Conservation (phyloP, 2,888 invertebrate genomes). For the Psococerastis gibbosa region DNA sequence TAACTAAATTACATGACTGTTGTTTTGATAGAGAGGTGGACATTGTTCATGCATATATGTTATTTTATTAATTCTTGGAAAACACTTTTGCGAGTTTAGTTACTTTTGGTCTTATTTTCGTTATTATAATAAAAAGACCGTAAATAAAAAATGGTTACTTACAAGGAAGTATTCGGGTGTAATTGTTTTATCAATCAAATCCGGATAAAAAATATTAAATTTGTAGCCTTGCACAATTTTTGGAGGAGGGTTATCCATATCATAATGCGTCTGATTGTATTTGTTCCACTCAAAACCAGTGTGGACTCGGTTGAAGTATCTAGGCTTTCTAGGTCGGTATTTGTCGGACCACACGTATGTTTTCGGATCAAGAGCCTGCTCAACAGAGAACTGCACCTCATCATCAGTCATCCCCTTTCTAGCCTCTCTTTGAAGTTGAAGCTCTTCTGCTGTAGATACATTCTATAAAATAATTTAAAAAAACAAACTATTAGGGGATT, state of each 20-base stretch:
- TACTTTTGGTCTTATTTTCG: no score
- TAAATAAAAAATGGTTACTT: conserved; percentile 22
- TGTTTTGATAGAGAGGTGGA: no score
- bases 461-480: conserved; percentile 26
- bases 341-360: conserved; percentile 95
- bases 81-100: no score
- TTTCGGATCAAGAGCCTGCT: conserved; percentile 67
- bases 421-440: conserved; percentile 57
- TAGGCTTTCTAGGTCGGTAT: conserved; percentile 89
- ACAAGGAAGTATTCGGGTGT: conserved; percentile 89
- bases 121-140: no score
- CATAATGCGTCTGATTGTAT: conserved; percentile 99
- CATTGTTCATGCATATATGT: no score
- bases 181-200: conserved; percentile 80
- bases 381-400: conserved; percentile 82
- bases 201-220: conserved; percentile 99
- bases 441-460: conserved; percentile 33
- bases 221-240: conserved; percentile 99
- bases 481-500: conserved; percentile 1
- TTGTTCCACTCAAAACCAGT: conserved; percentile 99
- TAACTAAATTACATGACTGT: no score
- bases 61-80: no score
- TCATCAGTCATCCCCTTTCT: conserved; percentile 67
- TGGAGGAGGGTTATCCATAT: conserved; percentile 99
- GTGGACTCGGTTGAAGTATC: conserved; percentile 92